Base-by-base conservation (phyloP, 2,797 vertebrate genomes). In the Scarus forsteni region DNA sequence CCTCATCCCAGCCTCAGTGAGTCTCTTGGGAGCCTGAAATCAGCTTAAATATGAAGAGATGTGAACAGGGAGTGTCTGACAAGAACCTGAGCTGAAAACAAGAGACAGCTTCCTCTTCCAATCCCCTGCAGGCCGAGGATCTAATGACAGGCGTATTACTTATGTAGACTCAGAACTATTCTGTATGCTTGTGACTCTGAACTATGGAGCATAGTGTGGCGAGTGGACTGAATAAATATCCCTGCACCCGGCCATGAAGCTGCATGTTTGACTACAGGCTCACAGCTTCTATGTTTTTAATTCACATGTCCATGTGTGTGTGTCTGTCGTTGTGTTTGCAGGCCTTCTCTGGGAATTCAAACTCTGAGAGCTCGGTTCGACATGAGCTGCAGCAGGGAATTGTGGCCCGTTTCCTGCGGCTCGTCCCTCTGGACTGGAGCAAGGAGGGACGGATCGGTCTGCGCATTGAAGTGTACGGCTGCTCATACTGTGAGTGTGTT, bases 321-420 rank as follows among this genome's bases (percentile, higher is more conserved):
- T 27, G 27, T 27, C 27, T 4, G 4, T 27, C 27, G 2, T 27
- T 79, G 27, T 62, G 38, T 85, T 59, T 38, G 7, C 84, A 99
- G 98, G 98, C 97, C 0, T 99, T 99, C 88, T 94, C 96, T 13
- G 98, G 97, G 44, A 99, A 99, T 79, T 91, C 94, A 14, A 99
- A 99, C 84, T 97, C 97, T 0, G 98, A 99, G 57, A 94, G 95
- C 0, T 94, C 97, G 27, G 95, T 98, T 5, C 94, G 96, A 0
- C 97, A 98, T 9, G 97, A 98, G 71, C 88, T 99, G 40, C 97
- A 98, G 69, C 96, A 97, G 51, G 89, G 92, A 0, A 84, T 97
- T 0, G 89, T 96, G 38, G 95, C 96, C 8, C 96, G 94, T 14
- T 97, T 96, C 27, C 81, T 98, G 0, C 94, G 97, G 40, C 90